These are phyloP conservation scores for Hyphantria cunea DNA, from an alignment of 1,140 invertebrate species.

Conservation along the genomic window DNA sequence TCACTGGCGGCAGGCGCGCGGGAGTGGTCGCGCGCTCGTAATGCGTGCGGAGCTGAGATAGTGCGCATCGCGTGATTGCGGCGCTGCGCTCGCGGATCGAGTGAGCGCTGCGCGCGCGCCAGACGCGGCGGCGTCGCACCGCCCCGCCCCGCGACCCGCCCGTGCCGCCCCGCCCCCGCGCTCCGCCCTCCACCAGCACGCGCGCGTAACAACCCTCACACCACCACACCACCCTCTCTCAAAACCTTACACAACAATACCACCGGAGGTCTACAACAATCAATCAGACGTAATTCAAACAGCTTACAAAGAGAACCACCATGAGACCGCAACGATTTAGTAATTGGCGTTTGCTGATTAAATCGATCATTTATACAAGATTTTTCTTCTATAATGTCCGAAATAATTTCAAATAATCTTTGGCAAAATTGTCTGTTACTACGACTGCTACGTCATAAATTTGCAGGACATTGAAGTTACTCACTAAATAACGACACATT, in stretches of 20 bases:
- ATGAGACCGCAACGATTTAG: too few species aligned
- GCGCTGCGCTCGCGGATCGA: slow-evolving; percentile 58
- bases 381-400: too few species aligned
- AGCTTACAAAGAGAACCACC: too few species aligned
- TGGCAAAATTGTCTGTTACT: too few species aligned
- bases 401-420: too few species aligned
- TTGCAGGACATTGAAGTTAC: too few species aligned
- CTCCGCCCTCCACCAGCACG: slow-evolving; percentile 22
- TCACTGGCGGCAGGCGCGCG: slow-evolving; percentile 63
- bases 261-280: too few species aligned
- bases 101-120: slow-evolving; percentile 54
- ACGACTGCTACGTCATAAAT: too few species aligned
- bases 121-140: slow-evolving; percentile 67
- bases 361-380: too few species aligned
- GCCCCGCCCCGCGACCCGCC: slow-evolving; percentile 43
- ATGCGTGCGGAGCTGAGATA: slow-evolving; percentile 29
- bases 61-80: slow-evolving; percentile 56
- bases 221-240: slow-evolving; percentile 4
- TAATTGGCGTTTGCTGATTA: too few species aligned
- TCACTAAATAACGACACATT: too few species aligned
- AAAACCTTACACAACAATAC: background rate
- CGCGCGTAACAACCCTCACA: slow-evolving; percentile 19
- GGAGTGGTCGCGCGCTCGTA: slow-evolving; percentile 52
- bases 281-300: too few species aligned
- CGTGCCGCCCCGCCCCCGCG: slow-evolving; percentile 41